Base-by-base conservation (phyloP, 2,113 vertebrate genomes). In the Nothocercus nigrocapillus region DNA sequence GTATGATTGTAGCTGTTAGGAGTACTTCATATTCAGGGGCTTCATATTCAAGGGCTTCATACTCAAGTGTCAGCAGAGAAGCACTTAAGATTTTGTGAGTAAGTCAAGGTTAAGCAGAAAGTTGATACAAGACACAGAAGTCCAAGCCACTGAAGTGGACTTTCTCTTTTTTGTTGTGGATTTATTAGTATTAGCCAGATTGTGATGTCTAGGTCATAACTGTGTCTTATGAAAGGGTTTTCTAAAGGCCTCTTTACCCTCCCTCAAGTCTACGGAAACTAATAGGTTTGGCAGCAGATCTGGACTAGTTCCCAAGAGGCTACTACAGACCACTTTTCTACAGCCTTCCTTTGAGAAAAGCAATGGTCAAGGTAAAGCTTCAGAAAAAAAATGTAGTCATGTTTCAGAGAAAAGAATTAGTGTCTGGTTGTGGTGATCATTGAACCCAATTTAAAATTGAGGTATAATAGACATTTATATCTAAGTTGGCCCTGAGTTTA, bases 1-100 rank as follows among this genome's bases (percentile, higher is more conserved):
- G 11, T 59, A 20, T 0, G 0, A 20, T 42, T 80, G 12, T 15
- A 78, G 58, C 19, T 75, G 36, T 58, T 44, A 11, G 7, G 61
- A 63, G 11, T 49, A 8, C 13, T 59, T 78, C 58, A 1, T 85
- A 53, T 64, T 86, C 13, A 24, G 51, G 78, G 44, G 19, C 30
- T 61, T 79, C 27, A 30, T 42, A 22, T 49, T n/a, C n/a, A 13
- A 49, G 34, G 13, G 53, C 11, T 54, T 27, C 53, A 54, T 54
- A 15, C 53, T 54, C 8, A 45, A 47, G 42, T 63, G 53, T 85
- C 51, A 72, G 3, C 1, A 0, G 88, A 83, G 45, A 77, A 77
- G 24, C 13, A 11, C 78, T 84, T 92, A 15, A 15, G 25, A 16
- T 22, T 84, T 40, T 44, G 5, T 76, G 58, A 16, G 40, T 85